A percentile compares a stretch with the other conserved stretches of the same genome.
Evolutionary conservation across 2,888 invertebrate genomes (phyloP).

Genomic region (Candidula unifasciata): DNA sequence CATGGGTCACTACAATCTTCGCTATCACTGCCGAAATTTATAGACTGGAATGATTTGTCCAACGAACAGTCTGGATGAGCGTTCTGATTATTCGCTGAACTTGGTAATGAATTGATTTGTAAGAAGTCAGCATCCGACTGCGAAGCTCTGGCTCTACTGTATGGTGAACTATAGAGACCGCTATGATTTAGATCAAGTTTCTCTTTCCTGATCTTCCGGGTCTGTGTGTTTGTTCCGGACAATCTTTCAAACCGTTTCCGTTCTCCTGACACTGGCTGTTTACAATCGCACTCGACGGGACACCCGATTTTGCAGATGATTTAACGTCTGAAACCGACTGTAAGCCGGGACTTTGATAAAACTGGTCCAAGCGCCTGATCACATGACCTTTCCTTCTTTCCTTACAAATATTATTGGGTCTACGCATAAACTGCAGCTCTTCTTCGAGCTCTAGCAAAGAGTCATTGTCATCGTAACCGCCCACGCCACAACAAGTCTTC

Average conservation of each 20-base stretch:
- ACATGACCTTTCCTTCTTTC: slow-evolving; percentile 13
- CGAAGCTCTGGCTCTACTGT: not conserved
- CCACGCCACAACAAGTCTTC: slow-evolving; percentile 35
- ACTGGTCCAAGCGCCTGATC: not conserved
- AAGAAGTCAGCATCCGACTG: not conserved
- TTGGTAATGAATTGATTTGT: not conserved
- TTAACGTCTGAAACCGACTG: not conserved
- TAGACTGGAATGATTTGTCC: not conserved
- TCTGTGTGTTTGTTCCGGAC: not conserved
- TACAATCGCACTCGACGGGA: not conserved
- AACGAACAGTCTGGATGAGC: not conserved
- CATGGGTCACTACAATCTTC: not conserved
- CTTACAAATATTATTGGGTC: slow-evolving; percentile 41
- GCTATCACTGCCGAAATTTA: not conserved
- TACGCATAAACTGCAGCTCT: slow-evolving; percentile 40
- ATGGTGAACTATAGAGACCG: not conserved
- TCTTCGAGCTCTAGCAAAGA: slow-evolving; percentile 24
- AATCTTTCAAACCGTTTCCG: not conserved
- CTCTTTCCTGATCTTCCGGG: not conserved
- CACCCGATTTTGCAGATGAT: not conserved
- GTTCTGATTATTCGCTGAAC: not conserved
- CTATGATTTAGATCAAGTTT: not conserved
- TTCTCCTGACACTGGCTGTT: not conserved
- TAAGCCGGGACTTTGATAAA: not conserved
- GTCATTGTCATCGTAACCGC: not conserved